Conservation (phyloP, 2,888 invertebrate species). For the Eurytoma californica region DNA sequence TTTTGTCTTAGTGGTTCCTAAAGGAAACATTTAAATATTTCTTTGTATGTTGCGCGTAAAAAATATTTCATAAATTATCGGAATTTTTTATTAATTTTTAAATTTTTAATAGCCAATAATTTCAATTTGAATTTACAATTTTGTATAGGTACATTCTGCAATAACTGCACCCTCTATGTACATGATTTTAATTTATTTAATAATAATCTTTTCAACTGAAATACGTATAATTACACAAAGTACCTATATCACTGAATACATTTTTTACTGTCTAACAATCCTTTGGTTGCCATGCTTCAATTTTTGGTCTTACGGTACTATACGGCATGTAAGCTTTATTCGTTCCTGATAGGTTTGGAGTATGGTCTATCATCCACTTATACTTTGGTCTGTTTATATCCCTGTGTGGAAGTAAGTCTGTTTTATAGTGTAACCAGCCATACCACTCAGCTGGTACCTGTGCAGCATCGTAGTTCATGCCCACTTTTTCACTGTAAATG, state of each 20-base stretch:
- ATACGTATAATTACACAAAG: constrained; percentile 15
- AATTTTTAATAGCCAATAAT: background rate
- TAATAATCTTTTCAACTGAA: constrained; percentile 27
- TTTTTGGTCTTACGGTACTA: constrained; percentile 90
- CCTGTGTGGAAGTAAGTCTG: constrained; percentile 82
- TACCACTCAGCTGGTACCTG: constrained; percentile 98
- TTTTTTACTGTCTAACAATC: constrained; percentile 57
- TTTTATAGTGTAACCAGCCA: constrained; percentile 98
- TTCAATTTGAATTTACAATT: background rate
- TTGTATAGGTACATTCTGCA: background rate
- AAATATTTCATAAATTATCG: too few species aligned
- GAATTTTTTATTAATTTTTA: too few species aligned
- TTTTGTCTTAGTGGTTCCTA: too few species aligned
- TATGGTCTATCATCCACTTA: constrained; percentile 91
- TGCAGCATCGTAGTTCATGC: constrained; percentile 87
- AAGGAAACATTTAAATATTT: too few species aligned
- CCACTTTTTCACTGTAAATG: constrained; percentile 85
- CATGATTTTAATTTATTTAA: constrained; percentile 15
- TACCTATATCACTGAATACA: constrained; percentile 22
- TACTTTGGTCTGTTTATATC: constrained; percentile 86
- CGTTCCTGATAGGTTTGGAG: constrained; percentile 91
- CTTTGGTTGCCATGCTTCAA: constrained; percentile 87
- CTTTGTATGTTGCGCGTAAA: too few species aligned
- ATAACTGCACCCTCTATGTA: background rate
- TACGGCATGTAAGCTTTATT: constrained; percentile 89